Percentiles rank a stretch among this genome's conserved stretches.
Conservation (phyloP, 2,113 vertebrate genomes). For the Peromyscus californicus region DNA sequence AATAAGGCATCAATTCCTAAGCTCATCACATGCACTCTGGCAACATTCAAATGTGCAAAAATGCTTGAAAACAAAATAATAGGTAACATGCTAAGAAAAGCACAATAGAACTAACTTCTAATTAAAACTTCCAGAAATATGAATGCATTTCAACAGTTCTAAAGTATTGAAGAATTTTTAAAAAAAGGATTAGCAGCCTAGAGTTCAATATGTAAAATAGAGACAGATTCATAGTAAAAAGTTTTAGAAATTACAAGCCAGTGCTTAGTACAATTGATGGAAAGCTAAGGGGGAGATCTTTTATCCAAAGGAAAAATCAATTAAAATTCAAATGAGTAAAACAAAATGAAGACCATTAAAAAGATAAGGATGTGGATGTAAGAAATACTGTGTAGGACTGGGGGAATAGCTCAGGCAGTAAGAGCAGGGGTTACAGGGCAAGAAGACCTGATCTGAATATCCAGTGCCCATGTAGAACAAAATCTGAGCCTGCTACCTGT, state of each 20-base stretch:
- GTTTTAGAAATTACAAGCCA: not conserved
- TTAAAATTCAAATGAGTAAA: not conserved
- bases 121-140: not conserved
- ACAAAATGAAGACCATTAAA: not conserved
- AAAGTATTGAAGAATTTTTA: not conserved
- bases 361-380: not conserved
- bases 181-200: not conserved
- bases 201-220: not conserved
- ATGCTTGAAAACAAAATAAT: not conserved
- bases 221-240: not conserved
- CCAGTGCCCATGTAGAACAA: not conserved
- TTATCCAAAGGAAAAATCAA: not conserved
- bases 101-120: not conserved
- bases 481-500: not conserved
- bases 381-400: not conserved
- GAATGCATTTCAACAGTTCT: not conserved
- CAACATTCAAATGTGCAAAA: not conserved
- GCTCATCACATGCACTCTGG: not conserved
- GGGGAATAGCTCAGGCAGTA: not conserved
- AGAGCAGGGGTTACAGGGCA: too few species aligned
- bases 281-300: not conserved
- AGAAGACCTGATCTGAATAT: not conserved
- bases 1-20: not conserved
- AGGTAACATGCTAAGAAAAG: not conserved
- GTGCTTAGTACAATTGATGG: not conserved